These are phyloP conservation scores for Xestia c-nigrum DNA, from an alignment of 2,888 invertebrate species.

Conservation along the genomic window DNA sequence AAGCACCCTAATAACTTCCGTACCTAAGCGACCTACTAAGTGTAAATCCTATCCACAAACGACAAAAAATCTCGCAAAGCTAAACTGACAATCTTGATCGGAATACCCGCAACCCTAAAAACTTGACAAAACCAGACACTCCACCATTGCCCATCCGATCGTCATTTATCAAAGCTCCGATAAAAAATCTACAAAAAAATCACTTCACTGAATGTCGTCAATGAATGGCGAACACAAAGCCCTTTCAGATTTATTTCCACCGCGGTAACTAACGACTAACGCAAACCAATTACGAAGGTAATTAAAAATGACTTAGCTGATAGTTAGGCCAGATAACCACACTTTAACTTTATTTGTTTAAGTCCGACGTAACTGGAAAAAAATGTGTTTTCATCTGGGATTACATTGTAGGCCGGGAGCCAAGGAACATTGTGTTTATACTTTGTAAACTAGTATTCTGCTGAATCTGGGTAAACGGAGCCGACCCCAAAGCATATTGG, in stretches of 20 bases:
- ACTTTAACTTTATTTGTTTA: slow-evolving; percentile 69
- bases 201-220: slow-evolving; percentile 14
- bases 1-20: not conserved
- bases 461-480: not conserved
- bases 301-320: slow-evolving; percentile 85
- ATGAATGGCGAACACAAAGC: slow-evolving; percentile 44
- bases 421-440: slow-evolving; percentile 1
- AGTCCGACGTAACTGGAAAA: slow-evolving; percentile 65
- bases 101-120: not conserved
- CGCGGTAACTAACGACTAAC: slow-evolving; percentile 63
- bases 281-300: slow-evolving; percentile 73
- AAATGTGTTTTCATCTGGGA: slow-evolving; percentile 77
- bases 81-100: not conserved
- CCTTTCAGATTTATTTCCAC: slow-evolving; percentile 46
- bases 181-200: slow-evolving; percentile 12
- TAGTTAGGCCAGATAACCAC: slow-evolving; percentile 73
- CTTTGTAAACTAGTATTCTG: not conserved
- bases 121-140: not conserved
- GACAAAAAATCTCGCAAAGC: not conserved
- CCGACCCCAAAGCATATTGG: not conserved
- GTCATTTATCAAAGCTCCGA: slow-evolving; percentile 10
- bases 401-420: slow-evolving; percentile 74
- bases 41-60: not conserved
- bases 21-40: not conserved
- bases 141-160: slow-evolving; percentile 15